These are phyloP conservation scores for Helicoverpa assulta DNA, from an alignment of 2,888 invertebrate species.

Conservation along the genomic window DNA sequence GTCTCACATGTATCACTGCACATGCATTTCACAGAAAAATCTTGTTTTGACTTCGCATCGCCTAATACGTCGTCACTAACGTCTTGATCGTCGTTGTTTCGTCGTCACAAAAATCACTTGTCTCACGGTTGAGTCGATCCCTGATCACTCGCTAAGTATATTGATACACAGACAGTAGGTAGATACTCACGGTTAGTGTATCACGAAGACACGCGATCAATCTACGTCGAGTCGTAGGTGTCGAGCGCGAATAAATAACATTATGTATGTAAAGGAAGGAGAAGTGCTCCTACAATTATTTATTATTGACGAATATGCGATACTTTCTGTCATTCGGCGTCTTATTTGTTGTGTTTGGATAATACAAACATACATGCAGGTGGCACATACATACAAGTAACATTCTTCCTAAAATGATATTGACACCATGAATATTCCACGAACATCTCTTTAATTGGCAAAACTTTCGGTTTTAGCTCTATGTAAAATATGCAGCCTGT, in stretches of 20 bases:
- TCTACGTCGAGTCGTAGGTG: conserved; percentile 60
- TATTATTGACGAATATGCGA: conserved; percentile 49
- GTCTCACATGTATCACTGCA: too few species aligned
- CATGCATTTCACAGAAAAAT: too few species aligned
- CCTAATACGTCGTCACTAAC: too few species aligned
- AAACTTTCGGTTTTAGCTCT: too few species aligned
- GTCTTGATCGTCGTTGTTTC: neutral
- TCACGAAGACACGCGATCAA: conserved; percentile 56
- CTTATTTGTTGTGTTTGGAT: neutral
- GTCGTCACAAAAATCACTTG: neutral
- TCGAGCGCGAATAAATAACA: conserved; percentile 57
- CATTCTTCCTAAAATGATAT: too few species aligned
- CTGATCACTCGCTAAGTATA: conserved; percentile 24
- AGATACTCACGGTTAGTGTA: conserved; percentile 46
- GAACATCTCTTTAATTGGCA: too few species aligned
- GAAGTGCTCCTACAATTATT: conserved; percentile 47
- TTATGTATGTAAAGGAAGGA: conserved; percentile 47
- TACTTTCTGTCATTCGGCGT: conserved; percentile 18
- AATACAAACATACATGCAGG: neutral
- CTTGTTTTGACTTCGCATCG: too few species aligned
- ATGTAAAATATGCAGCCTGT: too few species aligned
- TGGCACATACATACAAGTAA: too few species aligned
- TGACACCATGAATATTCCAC: too few species aligned
- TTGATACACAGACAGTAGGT: conserved; percentile 25
- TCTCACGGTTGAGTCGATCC: conserved; percentile 7